A percentile compares a stretch with the other conserved stretches of the same genome.
phyloP scores from a whole-genome alignment of 2,888 invertebrate species.

The Alloplasta piceator region DNA sequence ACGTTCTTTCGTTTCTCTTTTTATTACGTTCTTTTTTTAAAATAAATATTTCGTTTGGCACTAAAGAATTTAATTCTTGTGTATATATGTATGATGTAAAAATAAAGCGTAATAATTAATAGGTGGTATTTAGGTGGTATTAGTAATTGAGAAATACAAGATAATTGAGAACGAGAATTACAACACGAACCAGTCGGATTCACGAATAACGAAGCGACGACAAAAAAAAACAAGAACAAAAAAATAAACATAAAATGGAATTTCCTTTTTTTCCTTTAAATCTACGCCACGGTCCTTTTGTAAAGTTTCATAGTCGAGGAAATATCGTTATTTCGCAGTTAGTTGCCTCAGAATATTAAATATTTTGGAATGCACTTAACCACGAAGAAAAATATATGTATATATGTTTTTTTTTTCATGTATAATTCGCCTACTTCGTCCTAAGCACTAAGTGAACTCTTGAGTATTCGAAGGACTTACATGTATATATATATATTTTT shows the following conservation, averaged over 20 bases:
- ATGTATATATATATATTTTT: no score
- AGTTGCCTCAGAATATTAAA: slow-evolving; percentile 66
- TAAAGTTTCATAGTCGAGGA: slow-evolving; percentile 60
- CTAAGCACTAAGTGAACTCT: slow-evolving; percentile 50
- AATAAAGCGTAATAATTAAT: slow-evolving; percentile 59
- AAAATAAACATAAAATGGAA: slow-evolving; percentile 47
- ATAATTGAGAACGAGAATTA: slow-evolving; percentile 49
- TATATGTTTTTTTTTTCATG: slow-evolving; percentile 44
- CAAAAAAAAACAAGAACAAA: slow-evolving; percentile 54
- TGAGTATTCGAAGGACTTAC: slow-evolving; percentile 61
- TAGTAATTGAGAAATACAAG: slow-evolving; percentile 43
- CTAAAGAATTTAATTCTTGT: slow-evolving; percentile 77
- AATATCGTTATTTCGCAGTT: slow-evolving; percentile 59
- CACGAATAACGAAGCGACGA: slow-evolving; percentile 53
- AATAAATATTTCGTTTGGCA: slow-evolving; percentile 74
- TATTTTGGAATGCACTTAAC: slow-evolving; percentile 72
- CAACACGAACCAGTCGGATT: slow-evolving; percentile 63
- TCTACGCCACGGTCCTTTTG: slow-evolving; percentile 52
- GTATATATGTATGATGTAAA: slow-evolving; percentile 61
- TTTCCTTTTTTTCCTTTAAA: slow-evolving; percentile 27
- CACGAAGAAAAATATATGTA: slow-evolving; percentile 63
- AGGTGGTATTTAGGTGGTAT: slow-evolving; percentile 8
- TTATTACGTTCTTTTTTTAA: slow-evolving; percentile 46
- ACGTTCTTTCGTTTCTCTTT: slow-evolving; percentile 66
- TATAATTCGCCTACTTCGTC: slow-evolving; percentile 53